Base-by-base conservation (phyloP, 2,888 invertebrate species). In the Diarsia mendica region DNA sequence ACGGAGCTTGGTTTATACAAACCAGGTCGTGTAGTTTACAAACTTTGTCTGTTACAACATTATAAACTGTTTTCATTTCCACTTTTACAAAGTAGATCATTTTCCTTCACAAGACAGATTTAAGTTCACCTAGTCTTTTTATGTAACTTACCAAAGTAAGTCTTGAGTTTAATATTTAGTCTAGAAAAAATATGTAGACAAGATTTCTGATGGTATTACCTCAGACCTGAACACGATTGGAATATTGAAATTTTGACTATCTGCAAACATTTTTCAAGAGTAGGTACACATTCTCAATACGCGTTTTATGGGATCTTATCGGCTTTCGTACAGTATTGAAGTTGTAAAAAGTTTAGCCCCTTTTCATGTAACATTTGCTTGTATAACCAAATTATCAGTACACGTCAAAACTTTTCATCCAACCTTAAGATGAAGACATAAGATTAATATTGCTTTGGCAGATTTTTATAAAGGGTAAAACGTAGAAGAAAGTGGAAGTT, bases 281-380 rank as follows among this genome's bases (percentile, higher is more conserved):
- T 88, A 90, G 20, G 28, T 60, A 77, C 86, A 89, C 89, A 89
- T 90, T 90, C 90, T 89, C 91, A 91, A 93, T 91, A 89, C 88
- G 85, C 87, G 90, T 91, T 92, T 92, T 92, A 93, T 92, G 87
- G 89, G 91, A 92, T 93, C 94, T 94, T 95, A 93, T 95, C 94
- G 92, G 93, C 93, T 93, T 93, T 92, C 92, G 84, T 91, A 91
- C 91, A 92, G 92, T 92, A 92, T 94, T 92, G 91, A 91, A 93
- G 94, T 94, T 94, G 94, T 95, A 94, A 95, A 95, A 95, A 94
- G 93, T 95, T 94, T 92, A 93, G 91, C 91, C 93, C 90, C 91
- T 90, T 92, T 91, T 90, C 89, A 90, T 91, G 91, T 92, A 89
- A 92, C 93, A 93, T 94, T 94, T 94, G 91, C 91, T 89, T 90